A percentile compares a stretch with the other conserved stretches of the same genome.
These are phyloP conservation scores for Agrenia bidenticulata DNA, from an alignment of 2,888 invertebrate genomes.

Conservation along the genomic window DNA sequence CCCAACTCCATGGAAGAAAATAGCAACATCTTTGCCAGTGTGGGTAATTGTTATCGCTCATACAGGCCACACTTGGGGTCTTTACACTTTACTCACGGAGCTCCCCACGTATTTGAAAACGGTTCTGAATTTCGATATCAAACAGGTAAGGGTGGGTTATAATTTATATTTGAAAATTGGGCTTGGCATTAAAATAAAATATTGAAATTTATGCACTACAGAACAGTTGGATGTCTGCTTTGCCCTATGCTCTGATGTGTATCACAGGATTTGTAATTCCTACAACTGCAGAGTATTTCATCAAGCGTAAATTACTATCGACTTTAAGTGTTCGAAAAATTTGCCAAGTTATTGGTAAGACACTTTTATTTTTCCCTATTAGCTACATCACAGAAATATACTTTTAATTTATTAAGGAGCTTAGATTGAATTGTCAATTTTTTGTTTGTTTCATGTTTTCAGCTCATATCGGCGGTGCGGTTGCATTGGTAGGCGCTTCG, in stretches of 20 bases:
- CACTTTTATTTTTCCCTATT: no score
- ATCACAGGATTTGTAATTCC: constrained; percentile 81
- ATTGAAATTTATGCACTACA: constrained; percentile 58
- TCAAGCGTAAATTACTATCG: constrained; percentile 63
- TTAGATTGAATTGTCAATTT: background rate
- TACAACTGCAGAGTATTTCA: constrained; percentile 80
- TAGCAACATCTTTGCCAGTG: constrained; percentile 75
- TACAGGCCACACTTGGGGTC: constrained; percentile 69
- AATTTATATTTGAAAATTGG: no score
- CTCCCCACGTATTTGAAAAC: constrained; percentile 80
- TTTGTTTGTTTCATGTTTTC: constrained; percentile 1
- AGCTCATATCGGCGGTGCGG: constrained; percentile 42
- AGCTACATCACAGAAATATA: constrained; percentile 3
- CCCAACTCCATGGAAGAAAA: constrained; percentile 78
- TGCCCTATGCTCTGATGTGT: constrained; percentile 90
- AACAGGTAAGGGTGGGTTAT: constrained; percentile 57
- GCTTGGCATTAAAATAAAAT: no score
- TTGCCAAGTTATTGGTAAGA: constrained; percentile 45
- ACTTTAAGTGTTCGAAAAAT: constrained; percentile 40
- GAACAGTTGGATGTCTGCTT: constrained; percentile 79
- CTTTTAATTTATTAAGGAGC: background rate
- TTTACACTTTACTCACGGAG: constrained; percentile 80
- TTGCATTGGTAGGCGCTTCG: constrained; percentile 73
- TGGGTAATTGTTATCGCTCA: constrained; percentile 85
- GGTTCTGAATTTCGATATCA: constrained; percentile 77